Evolutionary conservation across 2,888 invertebrate genomes (phyloP).

Genomic region (Synergus laeviventris): DNA sequence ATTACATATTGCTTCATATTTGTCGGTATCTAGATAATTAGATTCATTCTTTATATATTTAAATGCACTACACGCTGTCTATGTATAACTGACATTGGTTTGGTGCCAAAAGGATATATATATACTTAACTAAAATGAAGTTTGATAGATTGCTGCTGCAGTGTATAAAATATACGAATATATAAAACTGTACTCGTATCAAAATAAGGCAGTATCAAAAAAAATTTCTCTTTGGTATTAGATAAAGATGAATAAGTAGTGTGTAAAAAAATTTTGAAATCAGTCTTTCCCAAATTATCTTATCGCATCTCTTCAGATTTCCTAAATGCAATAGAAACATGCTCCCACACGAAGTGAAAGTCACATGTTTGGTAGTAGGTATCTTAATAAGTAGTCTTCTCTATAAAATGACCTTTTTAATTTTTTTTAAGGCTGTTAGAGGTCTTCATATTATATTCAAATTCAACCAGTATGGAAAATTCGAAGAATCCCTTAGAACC

Average conservation of each 20-base stretch:
- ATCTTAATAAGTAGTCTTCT: not conserved
- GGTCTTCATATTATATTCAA: no score
- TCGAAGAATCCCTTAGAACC: no score
- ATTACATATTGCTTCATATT: not conserved
- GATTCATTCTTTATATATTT: not conserved
- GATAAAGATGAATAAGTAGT: not conserved
- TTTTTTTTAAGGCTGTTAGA: no score
- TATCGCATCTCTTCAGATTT: not conserved
- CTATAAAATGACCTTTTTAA: not conserved
- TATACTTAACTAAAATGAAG: not conserved
- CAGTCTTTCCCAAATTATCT: not conserved
- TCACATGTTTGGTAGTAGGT: not conserved
- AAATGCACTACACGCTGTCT: not conserved
- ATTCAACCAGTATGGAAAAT: not conserved
- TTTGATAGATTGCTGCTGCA: conserved; percentile 1
- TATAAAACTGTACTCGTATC: no score
- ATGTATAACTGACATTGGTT: not conserved
- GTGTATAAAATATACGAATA: no score
- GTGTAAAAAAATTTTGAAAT: no score
- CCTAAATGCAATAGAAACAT: not conserved
- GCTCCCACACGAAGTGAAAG: not conserved
- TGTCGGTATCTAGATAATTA: not conserved
- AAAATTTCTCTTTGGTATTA: not conserved
- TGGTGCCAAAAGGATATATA: not conserved
- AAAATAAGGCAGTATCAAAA: not conserved